Base-by-base conservation (phyloP, 2,113 vertebrate genomes). In the Spheniscus mendiculus region DNA sequence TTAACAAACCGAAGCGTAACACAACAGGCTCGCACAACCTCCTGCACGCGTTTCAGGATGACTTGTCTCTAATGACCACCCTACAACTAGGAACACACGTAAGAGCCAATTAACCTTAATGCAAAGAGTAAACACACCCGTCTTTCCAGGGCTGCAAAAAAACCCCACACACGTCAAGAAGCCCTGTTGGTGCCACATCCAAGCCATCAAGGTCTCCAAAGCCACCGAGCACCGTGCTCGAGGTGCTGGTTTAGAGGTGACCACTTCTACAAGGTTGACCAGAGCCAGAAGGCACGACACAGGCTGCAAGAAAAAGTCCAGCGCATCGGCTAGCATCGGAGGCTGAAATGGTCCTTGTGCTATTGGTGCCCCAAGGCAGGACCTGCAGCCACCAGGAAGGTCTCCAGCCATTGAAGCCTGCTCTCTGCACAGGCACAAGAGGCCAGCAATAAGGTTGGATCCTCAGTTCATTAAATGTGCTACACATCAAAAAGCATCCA, bases 311-410 rank as follows among this genome's bases (percentile, higher is more conserved):
- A 42, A 50, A 47, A 34, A 76, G 23, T 12, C 56, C 45, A 25
- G 40, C 5, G 3, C 59, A 8, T 42, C 5, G 4, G 36, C 52
- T 13, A 26, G 10, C 32, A 11, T 0, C 2, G 3, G 32, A 26
- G 49, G 29, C 59, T 89, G 65, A 40, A 73, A 76, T 4, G 40
- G 80, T 67, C 32, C 42, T 53, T 66, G 61, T 32, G 74, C 55
- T 66, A 12, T 2, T 1, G 16, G 22, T 22, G 12, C 23, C 25
- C 62, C 56, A 30, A 25, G 34, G 36, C 27, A 87, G 81, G 49
- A 53, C 19, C 11, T 65, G 55, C 34, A 62, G 55, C 36, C 53
- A 69, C 49, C 76, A 67, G 52, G 13, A 76, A 63, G 23, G 44
- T 83, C 74, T 81, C 47, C 25, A 47, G 61, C 4, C 74, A 50